Conservation (phyloP, 2,113 vertebrate genomes). For the Orycteropus afer region DNA sequence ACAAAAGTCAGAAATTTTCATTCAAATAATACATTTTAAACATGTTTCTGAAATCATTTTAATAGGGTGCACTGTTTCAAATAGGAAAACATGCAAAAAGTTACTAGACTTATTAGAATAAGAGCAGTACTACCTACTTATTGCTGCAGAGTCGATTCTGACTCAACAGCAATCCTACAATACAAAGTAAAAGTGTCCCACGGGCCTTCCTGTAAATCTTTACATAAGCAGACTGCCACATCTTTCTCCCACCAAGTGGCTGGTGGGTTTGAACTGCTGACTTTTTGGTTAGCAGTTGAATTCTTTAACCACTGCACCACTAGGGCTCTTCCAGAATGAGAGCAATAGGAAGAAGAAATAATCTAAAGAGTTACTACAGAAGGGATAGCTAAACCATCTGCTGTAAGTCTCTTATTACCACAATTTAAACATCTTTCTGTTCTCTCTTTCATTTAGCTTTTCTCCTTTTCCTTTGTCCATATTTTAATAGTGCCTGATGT, state of each 20-base stretch:
- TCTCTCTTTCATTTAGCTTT: background rate
- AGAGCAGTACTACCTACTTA: background rate
- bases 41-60: conserved; percentile 44
- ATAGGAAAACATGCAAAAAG: background rate
- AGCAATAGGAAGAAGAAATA: background rate
- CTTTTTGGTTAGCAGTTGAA: no score
- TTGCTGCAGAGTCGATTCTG: no score
- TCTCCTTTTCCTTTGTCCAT: background rate
- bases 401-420: background rate
- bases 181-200: no score
- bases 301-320: no score
- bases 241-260: no score
- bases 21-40: conserved; percentile 17
- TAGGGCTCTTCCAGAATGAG: background rate
- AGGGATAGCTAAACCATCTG: background rate
- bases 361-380: background rate
- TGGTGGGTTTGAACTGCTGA: no score
- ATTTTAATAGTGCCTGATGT: background rate
- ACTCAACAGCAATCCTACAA: no score
- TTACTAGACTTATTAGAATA: background rate
- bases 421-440: background rate
- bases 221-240: no score
- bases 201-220: no score
- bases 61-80: background rate
- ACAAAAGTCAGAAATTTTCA: conserved; percentile 47